Conservation (phyloP, 1,140 invertebrate species). For the Drosophila varians region DNA sequence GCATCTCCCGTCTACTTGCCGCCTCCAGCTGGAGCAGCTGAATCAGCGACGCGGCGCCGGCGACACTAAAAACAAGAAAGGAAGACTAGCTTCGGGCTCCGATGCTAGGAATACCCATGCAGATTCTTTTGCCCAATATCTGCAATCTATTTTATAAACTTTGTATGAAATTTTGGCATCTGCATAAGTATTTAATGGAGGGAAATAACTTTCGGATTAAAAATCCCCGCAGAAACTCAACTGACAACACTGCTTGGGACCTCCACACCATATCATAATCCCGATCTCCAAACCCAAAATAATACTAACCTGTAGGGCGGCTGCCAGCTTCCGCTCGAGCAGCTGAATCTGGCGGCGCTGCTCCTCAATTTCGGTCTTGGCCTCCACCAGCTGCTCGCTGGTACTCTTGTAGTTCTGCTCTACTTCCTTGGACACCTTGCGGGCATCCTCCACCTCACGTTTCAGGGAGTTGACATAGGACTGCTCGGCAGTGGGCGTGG, state of each 20-base stretch:
- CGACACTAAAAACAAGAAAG: conserved; percentile 65
- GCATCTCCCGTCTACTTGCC: conserved; percentile 47
- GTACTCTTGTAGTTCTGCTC: conserved; percentile 90
- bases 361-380: conserved; percentile 91
- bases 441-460: conserved; percentile 89
- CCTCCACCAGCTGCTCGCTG: conserved; percentile 90
- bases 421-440: conserved; percentile 90
- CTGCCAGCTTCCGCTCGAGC: conserved; percentile 89
- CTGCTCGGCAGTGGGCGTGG: conserved; percentile 84
- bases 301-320: conserved; percentile 85
- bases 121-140: neutral
- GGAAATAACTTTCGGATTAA: conserved; percentile 13
- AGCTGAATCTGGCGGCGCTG: conserved; percentile 89
- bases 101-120: conserved; percentile 19
- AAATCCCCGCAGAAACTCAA: conserved; percentile 27
- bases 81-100: conserved; percentile 19
- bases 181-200: conserved; percentile 30
- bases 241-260: conserved; percentile 60
- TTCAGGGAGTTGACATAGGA: conserved; percentile 88
- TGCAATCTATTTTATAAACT: neutral
- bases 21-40: conserved; percentile 48
- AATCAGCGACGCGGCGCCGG: conserved; percentile 42
- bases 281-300: neutral
- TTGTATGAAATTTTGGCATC: neutral
- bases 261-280: neutral